Percentiles rank a stretch among this genome's conserved stretches.
Conservation (phyloP, 2,797 vertebrate genomes). For the Otolemur crassicaudatus region DNA sequence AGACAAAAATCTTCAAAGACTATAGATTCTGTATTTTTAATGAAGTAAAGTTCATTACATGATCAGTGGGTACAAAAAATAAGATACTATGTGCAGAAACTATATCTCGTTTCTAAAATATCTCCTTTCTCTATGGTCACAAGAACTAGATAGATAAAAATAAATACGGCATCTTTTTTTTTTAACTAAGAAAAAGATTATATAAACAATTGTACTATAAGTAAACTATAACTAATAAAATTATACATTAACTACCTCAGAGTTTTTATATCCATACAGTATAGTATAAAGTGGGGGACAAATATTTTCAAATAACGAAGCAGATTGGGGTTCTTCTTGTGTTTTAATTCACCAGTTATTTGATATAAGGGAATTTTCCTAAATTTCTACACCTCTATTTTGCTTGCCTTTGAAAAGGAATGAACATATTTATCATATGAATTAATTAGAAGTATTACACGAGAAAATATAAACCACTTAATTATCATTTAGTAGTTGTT, state of each 20-base stretch:
- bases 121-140: neutral
- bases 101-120: neutral
- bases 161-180: neutral
- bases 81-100: neutral
- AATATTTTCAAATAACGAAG: neutral
- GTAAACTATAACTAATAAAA: neutral
- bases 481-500: neutral
- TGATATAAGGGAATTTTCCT: neutral
- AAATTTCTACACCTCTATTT: neutral
- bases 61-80: neutral
- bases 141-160: neutral
- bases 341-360: neutral
- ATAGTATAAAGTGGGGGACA: neutral
- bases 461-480: neutral
- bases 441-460: neutral
- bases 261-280: neutral
- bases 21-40: slow-evolving; percentile 28
- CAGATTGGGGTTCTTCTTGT: neutral
- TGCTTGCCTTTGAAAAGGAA: neutral
- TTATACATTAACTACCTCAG: neutral
- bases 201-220: neutral
- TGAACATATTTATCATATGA: neutral
- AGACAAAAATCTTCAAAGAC: neutral
- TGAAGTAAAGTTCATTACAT: slow-evolving; percentile 17
- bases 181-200: neutral